Evolutionary conservation across 2,113 vertebrate genomes (phyloP).

Genomic region (Scortum barcoo): DNA sequence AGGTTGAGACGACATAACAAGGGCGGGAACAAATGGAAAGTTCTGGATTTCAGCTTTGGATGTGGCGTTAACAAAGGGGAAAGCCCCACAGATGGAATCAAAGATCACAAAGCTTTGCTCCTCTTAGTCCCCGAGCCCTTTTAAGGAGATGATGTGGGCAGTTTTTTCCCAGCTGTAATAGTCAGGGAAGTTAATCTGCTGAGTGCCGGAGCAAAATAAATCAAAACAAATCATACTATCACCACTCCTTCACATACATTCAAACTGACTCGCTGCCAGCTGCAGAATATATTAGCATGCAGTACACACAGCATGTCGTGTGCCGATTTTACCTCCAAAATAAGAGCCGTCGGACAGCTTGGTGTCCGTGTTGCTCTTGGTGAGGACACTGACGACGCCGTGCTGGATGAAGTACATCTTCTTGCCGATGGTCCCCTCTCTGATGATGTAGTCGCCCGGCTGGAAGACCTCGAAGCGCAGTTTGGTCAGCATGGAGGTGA

Average conservation of each 20-base stretch:
- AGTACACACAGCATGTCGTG: not conserved
- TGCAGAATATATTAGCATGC: conserved; percentile 24
- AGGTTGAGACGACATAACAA: not conserved
- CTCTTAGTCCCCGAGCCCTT: conserved; percentile 68
- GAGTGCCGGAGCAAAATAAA: conserved; percentile 76
- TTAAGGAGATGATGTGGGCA: conserved; percentile 78
- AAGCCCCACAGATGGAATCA: conserved; percentile 67
- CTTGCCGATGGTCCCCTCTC: conserved; percentile 95
- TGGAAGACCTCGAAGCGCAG: conserved; percentile 97
- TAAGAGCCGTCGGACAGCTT: conserved; percentile 98
- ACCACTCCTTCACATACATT: conserved; percentile 54
- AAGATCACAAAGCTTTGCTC: conserved; percentile 64
- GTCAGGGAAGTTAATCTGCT: conserved; percentile 81
- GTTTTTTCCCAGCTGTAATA: conserved; percentile 69
- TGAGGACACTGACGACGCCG: conserved; percentile 93
- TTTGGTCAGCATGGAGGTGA: conserved; percentile 98
- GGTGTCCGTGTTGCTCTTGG: conserved; percentile 96
- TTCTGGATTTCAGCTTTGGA: conserved; percentile 64
- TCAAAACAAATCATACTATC: conserved; percentile 68
- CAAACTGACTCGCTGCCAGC: conserved; percentile 31
- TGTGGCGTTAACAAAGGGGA: conserved; percentile 53
- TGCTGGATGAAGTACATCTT: conserved; percentile 99
- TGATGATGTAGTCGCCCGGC: conserved; percentile 94
- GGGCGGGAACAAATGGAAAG: conserved; percentile 23
- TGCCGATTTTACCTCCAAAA: conserved; percentile 90